Conservation (phyloP, 2,888 invertebrate genomes). For the Patella caerulea region DNA sequence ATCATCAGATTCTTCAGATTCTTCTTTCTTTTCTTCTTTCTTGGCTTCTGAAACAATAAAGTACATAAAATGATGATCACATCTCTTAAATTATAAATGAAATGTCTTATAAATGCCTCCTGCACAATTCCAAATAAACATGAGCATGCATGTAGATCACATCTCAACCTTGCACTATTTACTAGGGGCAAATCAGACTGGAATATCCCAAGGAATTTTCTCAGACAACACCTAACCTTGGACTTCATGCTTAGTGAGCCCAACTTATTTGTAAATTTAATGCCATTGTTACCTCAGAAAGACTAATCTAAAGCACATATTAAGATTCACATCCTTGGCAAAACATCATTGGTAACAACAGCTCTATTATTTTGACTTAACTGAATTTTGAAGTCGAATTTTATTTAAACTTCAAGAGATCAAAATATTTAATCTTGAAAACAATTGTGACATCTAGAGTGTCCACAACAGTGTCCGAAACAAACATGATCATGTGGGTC, state of each 20-base stretch:
- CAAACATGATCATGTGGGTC: too few relatives aligned
- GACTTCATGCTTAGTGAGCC: too few relatives aligned
- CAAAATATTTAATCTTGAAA: too few relatives aligned
- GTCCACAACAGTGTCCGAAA: too few relatives aligned
- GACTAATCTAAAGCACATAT: slow-evolving; percentile 8
- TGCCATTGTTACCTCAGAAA: not conserved
- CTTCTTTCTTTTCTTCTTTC: slow-evolving; percentile 66
- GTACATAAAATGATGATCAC: not conserved
- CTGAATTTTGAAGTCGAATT: too few relatives aligned
- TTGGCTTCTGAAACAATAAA: slow-evolving; percentile 54
- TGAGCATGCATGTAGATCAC: not conserved
- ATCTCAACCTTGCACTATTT: too few relatives aligned
- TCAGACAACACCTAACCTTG: too few relatives aligned
- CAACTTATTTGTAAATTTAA: not conserved
- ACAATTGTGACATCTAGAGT: too few relatives aligned
- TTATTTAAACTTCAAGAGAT: too few relatives aligned
- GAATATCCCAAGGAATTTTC: too few relatives aligned
- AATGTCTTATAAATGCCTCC: not conserved
- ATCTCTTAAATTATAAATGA: not conserved
- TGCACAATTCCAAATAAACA: not conserved
- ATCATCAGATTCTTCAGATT: slow-evolving; percentile 68
- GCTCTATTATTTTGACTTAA: too few relatives aligned
- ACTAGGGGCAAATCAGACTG: too few relatives aligned
- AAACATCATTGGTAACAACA: not conserved
- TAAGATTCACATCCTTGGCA: not conserved